Conservation (phyloP, 2,113 vertebrate genomes). For the Phrynosoma platyrhinos region DNA sequence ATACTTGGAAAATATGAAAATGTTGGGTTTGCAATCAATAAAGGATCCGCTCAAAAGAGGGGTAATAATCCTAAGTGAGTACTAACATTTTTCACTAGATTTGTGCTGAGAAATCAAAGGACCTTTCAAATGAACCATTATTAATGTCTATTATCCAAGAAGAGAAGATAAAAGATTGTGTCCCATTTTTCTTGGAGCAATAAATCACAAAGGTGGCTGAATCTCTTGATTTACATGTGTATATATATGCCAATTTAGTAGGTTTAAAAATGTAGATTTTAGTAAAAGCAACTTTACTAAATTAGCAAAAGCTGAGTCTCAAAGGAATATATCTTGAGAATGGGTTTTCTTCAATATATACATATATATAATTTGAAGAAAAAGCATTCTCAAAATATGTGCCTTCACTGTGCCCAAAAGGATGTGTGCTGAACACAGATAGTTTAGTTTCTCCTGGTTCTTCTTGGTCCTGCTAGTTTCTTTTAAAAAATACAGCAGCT, state of each 20-base stretch:
- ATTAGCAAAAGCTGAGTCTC: conserved; percentile 12
- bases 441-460: conserved; percentile 14
- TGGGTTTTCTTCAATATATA: conserved; percentile 22
- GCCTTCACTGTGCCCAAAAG: background rate
- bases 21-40: background rate
- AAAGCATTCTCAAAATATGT: conserved; percentile 7
- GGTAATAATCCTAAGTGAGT: background rate
- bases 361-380: background rate
- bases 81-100: background rate
- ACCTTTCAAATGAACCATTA: background rate
- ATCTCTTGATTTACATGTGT: background rate
- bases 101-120: background rate
- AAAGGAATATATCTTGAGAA: conserved; percentile 10
- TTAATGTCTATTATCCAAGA: background rate
- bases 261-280: conserved; percentile 8
- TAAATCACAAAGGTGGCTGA: background rate
- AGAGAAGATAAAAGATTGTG: background rate
- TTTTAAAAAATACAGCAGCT: conserved; percentile 24
- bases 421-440: background rate
- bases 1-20: background rate
- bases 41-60: rapidly evolving
- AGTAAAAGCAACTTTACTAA: background rate
- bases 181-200: background rate
- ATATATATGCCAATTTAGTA: background rate
- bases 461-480: conserved; percentile 38